Base-by-base conservation (phyloP, 2,113 vertebrate genomes). In the Engystomops pustulosus region DNA sequence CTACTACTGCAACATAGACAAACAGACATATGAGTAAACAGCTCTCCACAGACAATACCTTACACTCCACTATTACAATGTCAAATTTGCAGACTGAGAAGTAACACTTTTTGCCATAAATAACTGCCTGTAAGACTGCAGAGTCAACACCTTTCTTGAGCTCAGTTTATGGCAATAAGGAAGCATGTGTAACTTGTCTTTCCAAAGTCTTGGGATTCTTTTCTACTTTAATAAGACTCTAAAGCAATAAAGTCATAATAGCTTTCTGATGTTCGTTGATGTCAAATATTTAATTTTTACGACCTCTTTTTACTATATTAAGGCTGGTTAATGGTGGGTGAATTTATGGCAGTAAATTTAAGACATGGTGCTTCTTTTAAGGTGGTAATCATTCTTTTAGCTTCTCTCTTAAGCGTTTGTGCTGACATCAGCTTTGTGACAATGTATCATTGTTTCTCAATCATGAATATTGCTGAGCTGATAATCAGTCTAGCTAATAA, bases 371-470 rank as follows among this genome's bases (percentile, higher is more conserved):
- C 62, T 68, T 69, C 30, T 67, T 49, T 80, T 68, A 80, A 51
- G 44, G 44, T 47, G 34, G 41, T 69, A 80, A 68, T 80, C 60
- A 80, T 80, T 80, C 78, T 49, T 68, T 80, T 47, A 49, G 44
- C 11, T 44, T 79, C 44, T 69, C 58, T 68, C 79, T 68, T 49
- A 6, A 41, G 18, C 62, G 3, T 69, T 80, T 80, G 20, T 80
- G 62, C 79, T 80, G 60, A 80, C 62, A 80, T 80, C 79, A 68
- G 79, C 79, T 49, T 80, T 67, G 25, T 80, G 62, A 80, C 79
- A 80, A 80, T 80, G 62, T 68, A 68, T 67, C 62, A 49, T 49
- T 49, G 60, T 80, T 80, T 80, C 79, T 80, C 62, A 67, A 53
- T 80, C 44, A 80, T 69, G 60, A 51, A 80, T 68, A 80, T 65